Percentiles rank a stretch among this genome's conserved stretches.
Conservation (phyloP, 2,797 vertebrate species). For the Galaxias olidus region DNA sequence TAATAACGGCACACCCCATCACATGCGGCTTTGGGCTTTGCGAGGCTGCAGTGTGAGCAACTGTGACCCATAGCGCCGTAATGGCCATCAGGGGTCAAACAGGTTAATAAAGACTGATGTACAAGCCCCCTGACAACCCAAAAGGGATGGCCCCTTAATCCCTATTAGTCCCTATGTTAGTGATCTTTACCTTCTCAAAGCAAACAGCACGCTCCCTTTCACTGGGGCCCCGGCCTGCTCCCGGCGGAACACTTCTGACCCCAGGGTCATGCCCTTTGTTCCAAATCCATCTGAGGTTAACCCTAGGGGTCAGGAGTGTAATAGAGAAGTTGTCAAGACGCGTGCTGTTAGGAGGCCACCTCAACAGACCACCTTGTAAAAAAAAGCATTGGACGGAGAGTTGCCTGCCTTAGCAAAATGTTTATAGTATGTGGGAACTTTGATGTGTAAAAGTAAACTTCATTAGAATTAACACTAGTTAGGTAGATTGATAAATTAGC, state of each 20-base stretch:
- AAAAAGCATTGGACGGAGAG: no score
- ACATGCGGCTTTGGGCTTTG: slow-evolving; percentile 37
- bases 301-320: slow-evolving; percentile 85
- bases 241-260: slow-evolving; percentile 92
- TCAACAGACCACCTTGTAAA: slow-evolving; percentile 69
- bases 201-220: slow-evolving; percentile 87
- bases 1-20: neutral
- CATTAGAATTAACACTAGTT: no score
- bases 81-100: slow-evolving; percentile 68
- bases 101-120: slow-evolving; percentile 79
- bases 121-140: slow-evolving; percentile 77
- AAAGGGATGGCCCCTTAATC: slow-evolving; percentile 94
- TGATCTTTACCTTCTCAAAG: slow-evolving; percentile 93
- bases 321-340: slow-evolving; percentile 92
- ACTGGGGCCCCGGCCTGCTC: slow-evolving; percentile 82
- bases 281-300: slow-evolving; percentile 87
- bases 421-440: no score
- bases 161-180: slow-evolving; percentile 95
- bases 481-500: no score
- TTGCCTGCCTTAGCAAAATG: no score
- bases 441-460: no score
- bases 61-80: slow-evolving; percentile 62
- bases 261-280: slow-evolving; percentile 94
- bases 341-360: slow-evolving; percentile 80
- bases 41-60: slow-evolving; percentile 41